Conservation (phyloP, 2,888 invertebrate genomes). For the Philopedon plagiatum region DNA sequence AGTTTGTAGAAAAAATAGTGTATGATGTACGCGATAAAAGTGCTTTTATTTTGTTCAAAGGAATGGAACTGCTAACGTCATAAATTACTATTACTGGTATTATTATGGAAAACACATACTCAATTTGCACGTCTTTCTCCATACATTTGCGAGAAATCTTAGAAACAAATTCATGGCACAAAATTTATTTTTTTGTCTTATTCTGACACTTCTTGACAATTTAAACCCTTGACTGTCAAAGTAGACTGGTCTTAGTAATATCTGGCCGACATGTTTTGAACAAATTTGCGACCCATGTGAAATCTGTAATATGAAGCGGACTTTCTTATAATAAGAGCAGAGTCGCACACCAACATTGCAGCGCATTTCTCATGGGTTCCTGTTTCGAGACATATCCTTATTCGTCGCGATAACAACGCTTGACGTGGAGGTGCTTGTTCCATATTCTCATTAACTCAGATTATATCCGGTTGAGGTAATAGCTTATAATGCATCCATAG, state of each 20-base stretch:
- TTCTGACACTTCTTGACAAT: too few relatives aligned
- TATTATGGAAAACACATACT: too few relatives aligned
- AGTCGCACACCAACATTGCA: neutral
- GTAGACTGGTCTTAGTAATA: neutral
- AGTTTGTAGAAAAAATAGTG: too few relatives aligned
- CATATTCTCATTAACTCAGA: slow-evolving; percentile 18
- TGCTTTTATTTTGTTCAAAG: too few relatives aligned
- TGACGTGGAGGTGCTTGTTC: slow-evolving; percentile 21
- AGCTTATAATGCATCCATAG: slow-evolving; percentile 7
- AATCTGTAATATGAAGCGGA: neutral
- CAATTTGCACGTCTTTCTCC: too few relatives aligned
- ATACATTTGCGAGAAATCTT: too few relatives aligned
- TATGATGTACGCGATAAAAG: too few relatives aligned
- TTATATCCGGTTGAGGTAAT: slow-evolving; percentile 9
- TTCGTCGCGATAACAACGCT: slow-evolving; percentile 9
- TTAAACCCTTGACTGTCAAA: too few relatives aligned
- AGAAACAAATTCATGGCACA: too few relatives aligned
- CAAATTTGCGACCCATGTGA: neutral
- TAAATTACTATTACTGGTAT: too few relatives aligned
- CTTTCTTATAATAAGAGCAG: neutral
- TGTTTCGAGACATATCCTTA: slow-evolving; percentile 19
- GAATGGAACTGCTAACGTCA: too few relatives aligned
- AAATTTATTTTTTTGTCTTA: too few relatives aligned
- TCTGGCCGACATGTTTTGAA: neutral
- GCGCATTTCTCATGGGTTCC: slow-evolving; percentile 12